Evolutionary conservation across 2,888 invertebrate genomes (phyloP).

Genomic region (Leucophora obtusa): DNA sequence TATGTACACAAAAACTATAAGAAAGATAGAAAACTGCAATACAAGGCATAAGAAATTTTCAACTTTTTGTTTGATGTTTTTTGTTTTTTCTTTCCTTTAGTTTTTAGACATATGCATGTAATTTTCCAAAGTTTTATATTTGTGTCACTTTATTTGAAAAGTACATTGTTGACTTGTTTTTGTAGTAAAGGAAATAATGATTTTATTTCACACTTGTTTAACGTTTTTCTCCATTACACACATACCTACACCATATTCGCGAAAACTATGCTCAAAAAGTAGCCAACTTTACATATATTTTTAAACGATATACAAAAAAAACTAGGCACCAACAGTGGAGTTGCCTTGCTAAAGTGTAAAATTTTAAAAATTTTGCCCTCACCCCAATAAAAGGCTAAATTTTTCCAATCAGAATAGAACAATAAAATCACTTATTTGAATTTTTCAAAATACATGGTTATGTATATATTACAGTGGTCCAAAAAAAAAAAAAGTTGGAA

Average conservation of each 20-base stretch:
- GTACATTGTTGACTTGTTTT: slow-evolving; percentile 41
- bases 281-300: no score
- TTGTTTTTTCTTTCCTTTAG: not conserved
- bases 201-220: slow-evolving; percentile 60
- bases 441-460: no score
- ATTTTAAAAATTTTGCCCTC: no score
- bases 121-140: slow-evolving; percentile 47
- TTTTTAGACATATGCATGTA: slow-evolving; percentile 22
- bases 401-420: no score
- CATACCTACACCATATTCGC: not conserved
- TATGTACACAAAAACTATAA: not conserved
- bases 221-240: slow-evolving; percentile 2
- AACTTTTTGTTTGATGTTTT: slow-evolving; percentile 3
- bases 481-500: no score
- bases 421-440: no score
- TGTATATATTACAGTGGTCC: no score
- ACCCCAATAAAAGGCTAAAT: no score
- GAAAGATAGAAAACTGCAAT: slow-evolving; percentile 12
- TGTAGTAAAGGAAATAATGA: slow-evolving; percentile 45
- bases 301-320: no score
- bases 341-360: no score
- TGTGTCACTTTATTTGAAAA: slow-evolving; percentile 53
- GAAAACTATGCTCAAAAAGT: not conserved
- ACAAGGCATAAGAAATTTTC: slow-evolving; percentile 19
- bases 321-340: no score